Conservation (phyloP, 2,113 vertebrate species). For the Callionymus lyra region DNA sequence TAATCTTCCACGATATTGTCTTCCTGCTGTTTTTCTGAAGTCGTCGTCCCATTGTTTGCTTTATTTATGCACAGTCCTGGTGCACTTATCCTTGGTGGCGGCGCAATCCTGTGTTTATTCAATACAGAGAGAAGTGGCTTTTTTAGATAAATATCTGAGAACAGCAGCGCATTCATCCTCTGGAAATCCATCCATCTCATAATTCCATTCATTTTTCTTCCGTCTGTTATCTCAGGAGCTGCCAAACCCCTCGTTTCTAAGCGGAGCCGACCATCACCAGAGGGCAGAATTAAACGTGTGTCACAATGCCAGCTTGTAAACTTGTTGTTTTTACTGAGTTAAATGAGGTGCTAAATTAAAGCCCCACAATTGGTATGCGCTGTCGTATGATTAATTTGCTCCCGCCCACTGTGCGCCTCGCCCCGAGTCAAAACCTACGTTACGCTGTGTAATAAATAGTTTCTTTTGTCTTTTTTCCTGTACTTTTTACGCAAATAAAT, state of each 20-base stretch:
- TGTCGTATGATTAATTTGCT: conserved; percentile 36
- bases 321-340: conserved; percentile 56
- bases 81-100: neutral
- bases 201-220: conserved; percentile 67
- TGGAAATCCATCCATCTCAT: conserved; percentile 66
- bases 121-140: conserved; percentile 56
- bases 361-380: conserved; percentile 36
- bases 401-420: conserved; percentile 4
- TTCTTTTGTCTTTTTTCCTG: conserved; percentile 17
- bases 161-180: conserved; percentile 58
- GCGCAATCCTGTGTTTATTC: conserved; percentile 34
- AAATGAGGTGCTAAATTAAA: conserved; percentile 71
- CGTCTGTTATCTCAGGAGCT: conserved; percentile 61
- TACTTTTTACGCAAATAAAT: conserved; percentile 16
- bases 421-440: conserved; percentile 8
- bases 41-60: too few relatives aligned
- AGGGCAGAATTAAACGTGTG: conserved; percentile 55
- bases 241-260: conserved; percentile 62
- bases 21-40: too few relatives aligned
- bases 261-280: conserved; percentile 55
- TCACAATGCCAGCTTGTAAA: conserved; percentile 59
- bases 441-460: conserved; percentile 16
- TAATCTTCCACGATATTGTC: too few relatives aligned
- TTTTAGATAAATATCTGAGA: conserved; percentile 58
- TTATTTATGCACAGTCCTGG: too few relatives aligned